Base-by-base conservation (phyloP, 2,797 vertebrate species). In the Sardinella longiceps region DNA sequence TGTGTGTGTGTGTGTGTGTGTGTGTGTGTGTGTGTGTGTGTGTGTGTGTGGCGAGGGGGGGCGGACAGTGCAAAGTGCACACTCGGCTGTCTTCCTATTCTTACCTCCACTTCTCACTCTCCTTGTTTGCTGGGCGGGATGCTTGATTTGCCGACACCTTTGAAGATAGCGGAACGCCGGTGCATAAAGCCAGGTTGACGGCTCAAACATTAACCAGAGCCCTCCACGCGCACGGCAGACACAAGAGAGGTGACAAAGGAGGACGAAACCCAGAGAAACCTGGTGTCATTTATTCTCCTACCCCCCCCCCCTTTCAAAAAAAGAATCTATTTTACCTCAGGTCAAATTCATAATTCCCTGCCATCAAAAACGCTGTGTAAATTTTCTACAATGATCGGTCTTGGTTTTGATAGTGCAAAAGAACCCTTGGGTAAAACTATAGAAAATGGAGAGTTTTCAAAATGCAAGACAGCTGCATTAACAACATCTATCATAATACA, bases 131-230 rank as follows among this genome's bases (percentile, higher is more conserved):
- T 90, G 90, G 89, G 91, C 91, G 85, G 43, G 91, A 87, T 88
- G 83, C 90, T 91, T 89, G 89, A 88, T 88, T 58, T 18, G 84
- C 77, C 88, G 85, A 88, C 86, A 66, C 90, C 89, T 97, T 97
- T 97, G 96, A 97, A 96, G 95, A 90, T 93, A 94, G 91, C 92
- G 94, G 91, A 92, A 95, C 94, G 95, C 92, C 87, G 95, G 90
- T 94, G 95, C 94, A 94, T 93, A 86, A 88, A 93, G 90, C 92
- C 90, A 93, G 90, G 88, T 91, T 93, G 92, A 90, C 84, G 88
- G 92, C 92, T 96, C 92, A 94, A 95, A 96, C 95, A 95, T 95
- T 96, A 97, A 95, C 92, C 95, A 96, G 95, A 93, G 91, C 91
- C 83, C 91, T 93, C 93, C 93, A 90, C 90, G 80, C 89, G 90